Evolutionary conservation across 2,888 invertebrate species (phyloP).

Genomic region (Lamproptera curius): DNA sequence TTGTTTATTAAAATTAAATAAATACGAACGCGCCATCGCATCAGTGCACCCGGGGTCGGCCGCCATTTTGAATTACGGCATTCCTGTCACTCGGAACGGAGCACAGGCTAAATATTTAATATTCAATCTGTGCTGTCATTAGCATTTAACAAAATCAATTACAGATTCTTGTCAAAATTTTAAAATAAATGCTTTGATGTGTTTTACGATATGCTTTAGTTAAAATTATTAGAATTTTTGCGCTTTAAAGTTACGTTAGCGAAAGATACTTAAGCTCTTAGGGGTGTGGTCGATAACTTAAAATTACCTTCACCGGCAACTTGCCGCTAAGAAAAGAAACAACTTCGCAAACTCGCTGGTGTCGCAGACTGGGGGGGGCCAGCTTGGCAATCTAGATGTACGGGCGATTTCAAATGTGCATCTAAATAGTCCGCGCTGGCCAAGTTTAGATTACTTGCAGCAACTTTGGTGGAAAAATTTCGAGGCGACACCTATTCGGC

Average conservation of each 20-base stretch:
- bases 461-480: constrained; percentile 49
- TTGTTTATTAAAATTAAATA: constrained; percentile 74
- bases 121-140: too few species aligned
- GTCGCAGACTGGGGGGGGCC: constrained; percentile 26
- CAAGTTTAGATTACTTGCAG: constrained; percentile 78
- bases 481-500: constrained; percentile 53
- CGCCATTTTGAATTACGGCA: constrained; percentile 4
- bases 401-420: constrained; percentile 76
- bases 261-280: too few species aligned
- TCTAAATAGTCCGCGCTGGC: constrained; percentile 76
- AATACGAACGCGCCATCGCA: constrained; percentile 37
- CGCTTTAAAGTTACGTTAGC: too few species aligned
- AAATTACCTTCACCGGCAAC: too few species aligned
- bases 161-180: too few species aligned
- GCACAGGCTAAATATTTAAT: too few species aligned
- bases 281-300: too few species aligned
- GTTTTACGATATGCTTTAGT: too few species aligned
- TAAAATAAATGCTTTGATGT: too few species aligned
- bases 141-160: too few species aligned
- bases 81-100: neutral
- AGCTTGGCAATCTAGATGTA: constrained; percentile 71
- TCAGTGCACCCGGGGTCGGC: too few species aligned
- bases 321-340: constrained; percentile 43
- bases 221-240: too few species aligned
- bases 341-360: constrained; percentile 37